Evolutionary conservation across 2,888 invertebrate genomes (phyloP), one percentile per base, ranked within the genome.

Genomic region (Tenthredo amoena): DNA sequence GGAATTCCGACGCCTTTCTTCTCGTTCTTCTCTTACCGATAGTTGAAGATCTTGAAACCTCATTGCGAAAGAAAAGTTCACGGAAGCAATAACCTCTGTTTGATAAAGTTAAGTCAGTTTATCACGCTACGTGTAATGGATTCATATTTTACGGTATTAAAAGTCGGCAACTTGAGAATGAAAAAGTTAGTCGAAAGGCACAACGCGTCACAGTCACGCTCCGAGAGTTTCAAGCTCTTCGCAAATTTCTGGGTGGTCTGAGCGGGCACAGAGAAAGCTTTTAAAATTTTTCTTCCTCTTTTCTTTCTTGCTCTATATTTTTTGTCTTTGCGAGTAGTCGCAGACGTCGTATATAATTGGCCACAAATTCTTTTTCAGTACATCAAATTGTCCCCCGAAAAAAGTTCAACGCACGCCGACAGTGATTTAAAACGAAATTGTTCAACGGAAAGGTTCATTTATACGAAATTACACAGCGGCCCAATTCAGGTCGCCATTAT

Each of bases 81-180:
- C 40, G 81, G 62, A 40, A 34, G 58, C 31, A 81, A 81, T 81
- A 81, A 81, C 40, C 77, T 9, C 62, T 26, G 58, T 62, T 34
- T 81, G 50, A 81, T 62, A 21, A 81, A 62, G 81, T 81, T 10
- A 26, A 37, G 21, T 62, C 81, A 81, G 81, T 81, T 81, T 62
- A 62, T 81, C 62, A 62, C 58, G 62, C 58, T 40, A 62, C 40
- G 37, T 37, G 40, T 81, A 62, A 81, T 81, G 81, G 81, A 81
- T 62, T 81, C 62, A 81, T 81, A 81, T 81, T 81, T 40, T 12
- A 58, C 26, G 21, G 79, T 62, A 62, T 81, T 62, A 81, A 62
- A 81, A 81, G 15, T 81, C 79, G 58, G 34, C 10, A 21, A 58
- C 37, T 81, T 81, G 6, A 81, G 58, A 81, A 62, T 81, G 40